Evolutionary conservation across 2,797 vertebrate genomes (phyloP).

Genomic region (Arremon aurantiirostris): DNA sequence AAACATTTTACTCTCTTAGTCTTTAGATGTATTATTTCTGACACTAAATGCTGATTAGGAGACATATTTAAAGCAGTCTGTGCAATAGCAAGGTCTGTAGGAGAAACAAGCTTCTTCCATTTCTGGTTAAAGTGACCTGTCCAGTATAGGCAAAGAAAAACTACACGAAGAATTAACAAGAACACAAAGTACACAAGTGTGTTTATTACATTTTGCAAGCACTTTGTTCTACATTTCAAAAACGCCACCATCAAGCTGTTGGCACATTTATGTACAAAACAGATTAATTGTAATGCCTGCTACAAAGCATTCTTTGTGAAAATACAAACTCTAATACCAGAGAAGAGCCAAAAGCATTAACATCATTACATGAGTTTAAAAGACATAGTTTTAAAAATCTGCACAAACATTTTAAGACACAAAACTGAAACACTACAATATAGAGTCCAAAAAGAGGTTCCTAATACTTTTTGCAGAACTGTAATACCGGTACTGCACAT

Average conservation of each 20-base stretch:
- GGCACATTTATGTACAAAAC: constrained; percentile 99
- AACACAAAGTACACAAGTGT: constrained; percentile 97
- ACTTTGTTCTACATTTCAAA: constrained; percentile 99
- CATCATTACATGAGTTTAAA: constrained; percentile 89
- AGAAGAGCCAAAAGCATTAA: constrained; percentile 87
- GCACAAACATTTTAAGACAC: constrained; percentile 94
- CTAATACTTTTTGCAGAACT: constrained; percentile 87
- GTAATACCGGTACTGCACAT: constrained; percentile 93
- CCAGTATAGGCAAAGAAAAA: neutral
- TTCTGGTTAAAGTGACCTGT: neutral
- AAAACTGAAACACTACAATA: constrained; percentile 93
- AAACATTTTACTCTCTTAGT: neutral
- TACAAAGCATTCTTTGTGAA: constrained; percentile 97
- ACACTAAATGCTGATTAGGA: neutral
- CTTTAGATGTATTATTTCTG: neutral
- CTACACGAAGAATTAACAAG: constrained; percentile 70
- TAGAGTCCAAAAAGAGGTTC: constrained; percentile 85
- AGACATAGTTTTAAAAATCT: constrained; percentile 90
- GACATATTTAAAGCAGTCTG: neutral
- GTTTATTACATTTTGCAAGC: constrained; percentile 98
- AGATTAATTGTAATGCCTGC: constrained; percentile 92
- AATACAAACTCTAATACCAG: constrained; percentile 98
- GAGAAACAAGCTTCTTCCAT: neutral
- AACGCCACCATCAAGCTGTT: constrained; percentile 98
- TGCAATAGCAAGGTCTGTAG: neutral